Base-by-base conservation (phyloP, 1,140 invertebrate genomes). In the Metaphire vulgaris region DNA sequence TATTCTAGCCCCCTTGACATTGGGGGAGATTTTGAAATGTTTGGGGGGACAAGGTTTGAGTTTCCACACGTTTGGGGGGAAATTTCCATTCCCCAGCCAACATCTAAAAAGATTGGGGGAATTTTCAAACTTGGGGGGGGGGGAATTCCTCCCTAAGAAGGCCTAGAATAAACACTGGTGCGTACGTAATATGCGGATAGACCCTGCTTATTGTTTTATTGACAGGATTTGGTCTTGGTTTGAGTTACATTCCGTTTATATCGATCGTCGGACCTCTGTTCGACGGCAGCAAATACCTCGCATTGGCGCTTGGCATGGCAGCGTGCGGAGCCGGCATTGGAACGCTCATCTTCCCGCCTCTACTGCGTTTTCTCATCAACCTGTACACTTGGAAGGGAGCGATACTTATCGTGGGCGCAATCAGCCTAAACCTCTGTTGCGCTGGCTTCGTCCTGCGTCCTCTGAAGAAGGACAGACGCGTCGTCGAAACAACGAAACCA, bases 381-480 rank as follows among this genome's bases (percentile, higher is more conserved):
- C 41, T 12, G 41, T 56, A 56, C 41, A 56, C 41, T 21, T 56
- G 41, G 41, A 56, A 56, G 21, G 41, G 41, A 21, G 41, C 41
- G 6, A 6, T 56, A 21, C 41, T 56, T 21, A 56, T 56, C 21
- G 21, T 21, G 6, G 41, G 41, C 6, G 41, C 6, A 6, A 56
- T 56, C 41, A 56, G 6, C 41, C 41, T 56, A 12, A 56, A 56
- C 41, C 41, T 56, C 41, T 12, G 41, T 21, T 6, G 6, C 41
- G 6, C 21, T 6, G 41, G 41, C 41, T 6, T 21, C 41, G 6
- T 78, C 77, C 30, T 83, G 41, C 41, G 41, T 6, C 41, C 41
- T 21, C 6, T 56, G 6, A 56, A 56, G 21, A n/a, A n/a, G n/a
- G n/a, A n/a, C n/a, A n/a, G n/a, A n/a, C 41, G 21, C 6, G 6